These are phyloP conservation scores for Seira musarum DNA, from an alignment of 2,888 invertebrate species.

Conservation along the genomic window DNA sequence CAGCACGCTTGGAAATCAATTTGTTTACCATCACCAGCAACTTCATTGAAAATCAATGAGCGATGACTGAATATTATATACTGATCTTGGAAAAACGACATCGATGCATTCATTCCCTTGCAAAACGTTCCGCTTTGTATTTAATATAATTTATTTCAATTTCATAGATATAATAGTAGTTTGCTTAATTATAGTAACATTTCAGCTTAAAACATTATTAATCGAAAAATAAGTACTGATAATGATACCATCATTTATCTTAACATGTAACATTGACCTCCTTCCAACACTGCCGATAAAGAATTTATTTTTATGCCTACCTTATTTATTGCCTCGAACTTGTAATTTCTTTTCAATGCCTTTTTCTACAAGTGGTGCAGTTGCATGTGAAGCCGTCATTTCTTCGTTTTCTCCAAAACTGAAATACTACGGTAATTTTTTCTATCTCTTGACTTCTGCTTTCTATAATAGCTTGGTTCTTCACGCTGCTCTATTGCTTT, in stretches of 20 bases:
- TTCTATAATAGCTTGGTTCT: too few relatives aligned
- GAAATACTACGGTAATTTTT: conserved; percentile 1
- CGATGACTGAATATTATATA: neutral
- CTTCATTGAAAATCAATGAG: neutral
- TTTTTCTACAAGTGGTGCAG: neutral
- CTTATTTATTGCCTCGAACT: neutral
- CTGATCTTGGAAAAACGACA: conserved; percentile 4
- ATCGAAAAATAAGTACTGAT: too few relatives aligned
- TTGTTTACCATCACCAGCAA: conserved; percentile 40
- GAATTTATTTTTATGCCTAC: neutral
- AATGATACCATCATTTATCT: neutral
- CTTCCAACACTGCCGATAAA: conserved; percentile 9
- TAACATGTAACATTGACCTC: conserved; percentile 4
- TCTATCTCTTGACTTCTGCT: neutral
- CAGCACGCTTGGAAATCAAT: conserved; percentile 45
- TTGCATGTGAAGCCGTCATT: neutral
- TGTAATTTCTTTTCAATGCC: neutral
- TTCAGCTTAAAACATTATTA: too few relatives aligned
- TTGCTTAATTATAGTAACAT: too few relatives aligned
- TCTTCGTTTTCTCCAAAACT: neutral
- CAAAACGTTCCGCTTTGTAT: too few relatives aligned
- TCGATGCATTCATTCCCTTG: too few relatives aligned
- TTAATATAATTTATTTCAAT: too few relatives aligned
- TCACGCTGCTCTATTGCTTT: too few relatives aligned
- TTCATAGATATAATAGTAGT: too few relatives aligned